These are phyloP conservation scores for Calameuta pallipes DNA, from an alignment of 2,888 invertebrate species.

Conservation along the genomic window DNA sequence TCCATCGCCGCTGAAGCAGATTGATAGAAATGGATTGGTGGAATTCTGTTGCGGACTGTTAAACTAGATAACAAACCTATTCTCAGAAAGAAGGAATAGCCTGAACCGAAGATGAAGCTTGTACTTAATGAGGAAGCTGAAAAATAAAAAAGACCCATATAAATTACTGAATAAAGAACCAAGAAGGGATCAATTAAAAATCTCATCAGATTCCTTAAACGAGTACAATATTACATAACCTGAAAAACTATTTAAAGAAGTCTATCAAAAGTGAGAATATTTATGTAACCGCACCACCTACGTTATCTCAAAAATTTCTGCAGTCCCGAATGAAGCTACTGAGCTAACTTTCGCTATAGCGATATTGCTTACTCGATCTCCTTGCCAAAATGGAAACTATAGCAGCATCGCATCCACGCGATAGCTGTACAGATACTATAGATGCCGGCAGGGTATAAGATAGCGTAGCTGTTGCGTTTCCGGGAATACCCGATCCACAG, in stretches of 20 bases:
- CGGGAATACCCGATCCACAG: constrained; percentile 31
- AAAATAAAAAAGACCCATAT: neutral
- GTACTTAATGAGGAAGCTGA: neutral
- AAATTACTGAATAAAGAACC: neutral
- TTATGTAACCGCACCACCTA: neutral
- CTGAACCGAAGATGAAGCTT: constrained; percentile 19
- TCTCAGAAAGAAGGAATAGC: constrained; percentile 35
- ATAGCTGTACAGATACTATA: neutral
- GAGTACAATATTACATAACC: neutral
- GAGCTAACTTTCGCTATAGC: neutral
- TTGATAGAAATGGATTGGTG: constrained; percentile 55
- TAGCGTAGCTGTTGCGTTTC: constrained; percentile 14
- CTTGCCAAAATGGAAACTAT: neutral
- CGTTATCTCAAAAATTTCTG: neutral
- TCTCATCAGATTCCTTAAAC: neutral
- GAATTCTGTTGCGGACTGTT: constrained; percentile 48
- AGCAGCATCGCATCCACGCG: neutral
- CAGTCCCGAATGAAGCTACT: neutral
- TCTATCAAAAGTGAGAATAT: neutral
- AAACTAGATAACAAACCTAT: constrained; percentile 54
- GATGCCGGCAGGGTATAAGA: neutral
- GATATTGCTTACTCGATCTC: neutral
- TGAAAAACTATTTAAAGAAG: neutral
- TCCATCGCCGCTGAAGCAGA: constrained; percentile 43
- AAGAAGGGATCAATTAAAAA: neutral